Conservation (phyloP, 2,797 vertebrate species). For the Neostethus bicornis region DNA sequence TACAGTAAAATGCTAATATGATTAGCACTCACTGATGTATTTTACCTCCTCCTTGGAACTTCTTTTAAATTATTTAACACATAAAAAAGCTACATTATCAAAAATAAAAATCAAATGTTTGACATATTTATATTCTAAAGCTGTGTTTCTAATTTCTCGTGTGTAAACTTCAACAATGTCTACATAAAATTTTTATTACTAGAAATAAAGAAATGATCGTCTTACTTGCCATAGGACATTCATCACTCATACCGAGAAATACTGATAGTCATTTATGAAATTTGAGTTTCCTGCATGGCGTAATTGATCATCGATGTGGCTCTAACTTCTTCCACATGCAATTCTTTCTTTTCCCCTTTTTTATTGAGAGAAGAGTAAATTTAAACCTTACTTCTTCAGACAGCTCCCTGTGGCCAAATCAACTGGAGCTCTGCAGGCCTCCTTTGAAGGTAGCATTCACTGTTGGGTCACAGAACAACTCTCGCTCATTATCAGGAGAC, state of each 20-base stretch:
- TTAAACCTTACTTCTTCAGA: constrained; percentile 42
- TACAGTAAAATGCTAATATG: constrained; percentile 9
- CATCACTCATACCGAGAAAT: no score
- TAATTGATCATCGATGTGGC: constrained; percentile 18
- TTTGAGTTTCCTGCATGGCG: constrained; percentile 5
- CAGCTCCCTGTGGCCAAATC: constrained; percentile 51
- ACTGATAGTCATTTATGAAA: constrained; percentile 3
- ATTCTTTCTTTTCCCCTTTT: constrained; percentile 52
- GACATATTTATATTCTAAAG: constrained; percentile 42
- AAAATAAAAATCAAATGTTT: constrained; percentile 44
- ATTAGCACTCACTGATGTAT: constrained; percentile 14
- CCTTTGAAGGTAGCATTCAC: constrained; percentile 66
- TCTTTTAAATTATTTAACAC: constrained; percentile 29
- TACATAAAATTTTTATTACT: no score
- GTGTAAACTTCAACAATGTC: constrained; percentile 20
- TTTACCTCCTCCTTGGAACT: constrained; percentile 27
- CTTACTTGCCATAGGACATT: no score
- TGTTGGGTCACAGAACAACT: constrained; percentile 51
- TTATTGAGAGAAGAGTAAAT: constrained; percentile 48
- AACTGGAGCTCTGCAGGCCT: constrained; percentile 40
- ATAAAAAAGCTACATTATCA: constrained; percentile 36
- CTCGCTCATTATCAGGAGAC: constrained; percentile 50
- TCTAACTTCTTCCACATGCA: constrained; percentile 52
- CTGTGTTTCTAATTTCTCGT: constrained; percentile 60
- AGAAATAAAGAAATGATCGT: no score